Evolutionary conservation across 2,797 vertebrate species (phyloP).

Genomic region (Poeciliopsis gracilis): DNA sequence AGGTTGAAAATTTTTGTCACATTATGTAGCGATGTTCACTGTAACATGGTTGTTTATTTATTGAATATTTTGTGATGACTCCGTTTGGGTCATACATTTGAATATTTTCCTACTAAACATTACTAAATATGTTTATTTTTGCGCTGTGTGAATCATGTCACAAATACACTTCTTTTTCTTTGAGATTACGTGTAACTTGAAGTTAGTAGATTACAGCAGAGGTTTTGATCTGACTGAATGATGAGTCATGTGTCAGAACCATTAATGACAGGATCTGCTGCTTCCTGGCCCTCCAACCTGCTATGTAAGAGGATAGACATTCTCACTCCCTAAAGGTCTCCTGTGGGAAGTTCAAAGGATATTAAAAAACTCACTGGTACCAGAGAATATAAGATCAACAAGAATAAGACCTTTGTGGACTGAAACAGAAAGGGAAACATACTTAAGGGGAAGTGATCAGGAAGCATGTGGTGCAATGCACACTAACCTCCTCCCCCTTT

Average conservation of each 20-base stretch:
- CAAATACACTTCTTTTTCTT: neutral
- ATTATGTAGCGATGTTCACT: neutral
- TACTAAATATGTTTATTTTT: neutral
- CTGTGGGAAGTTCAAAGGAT: neutral
- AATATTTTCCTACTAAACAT: neutral
- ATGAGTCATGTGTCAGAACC: slow-evolving; percentile 55
- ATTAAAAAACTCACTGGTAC: neutral
- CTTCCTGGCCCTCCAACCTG: slow-evolving; percentile 11
- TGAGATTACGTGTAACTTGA: slow-evolving; percentile 44
- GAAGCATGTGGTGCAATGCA: slow-evolving; percentile 69
- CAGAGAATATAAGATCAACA: neutral
- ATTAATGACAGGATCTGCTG: slow-evolving; percentile 23
- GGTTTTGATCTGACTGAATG: slow-evolving; percentile 47
- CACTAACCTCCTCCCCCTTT: slow-evolving; percentile 64
- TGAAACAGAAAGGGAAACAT: slow-evolving; percentile 60
- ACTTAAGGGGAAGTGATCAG: slow-evolving; percentile 70
- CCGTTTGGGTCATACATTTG: neutral
- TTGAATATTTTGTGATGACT: neutral
- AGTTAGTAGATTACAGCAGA: slow-evolving; percentile 38
- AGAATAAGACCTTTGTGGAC: neutral
- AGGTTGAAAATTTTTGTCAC: neutral
- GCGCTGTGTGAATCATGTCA: neutral
- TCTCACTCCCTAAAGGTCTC: neutral
- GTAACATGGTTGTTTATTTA: neutral
- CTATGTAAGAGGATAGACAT: neutral